These are phyloP conservation scores for Drosophila pseudotalamancana DNA, from an alignment of 2,888 invertebrate genomes.

Conservation along the genomic window DNA sequence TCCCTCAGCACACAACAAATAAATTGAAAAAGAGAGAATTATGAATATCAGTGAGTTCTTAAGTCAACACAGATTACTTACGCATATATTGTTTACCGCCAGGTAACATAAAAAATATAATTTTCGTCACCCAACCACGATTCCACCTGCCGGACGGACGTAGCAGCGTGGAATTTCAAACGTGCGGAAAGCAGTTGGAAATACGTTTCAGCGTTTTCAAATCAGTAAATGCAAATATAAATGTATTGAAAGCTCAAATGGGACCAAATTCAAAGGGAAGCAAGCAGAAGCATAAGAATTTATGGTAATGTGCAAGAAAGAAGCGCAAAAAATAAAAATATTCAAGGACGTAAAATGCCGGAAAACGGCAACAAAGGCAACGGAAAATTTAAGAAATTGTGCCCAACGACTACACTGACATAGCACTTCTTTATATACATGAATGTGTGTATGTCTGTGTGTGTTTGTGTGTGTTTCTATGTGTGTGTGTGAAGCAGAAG, in stretches of 20 bases:
- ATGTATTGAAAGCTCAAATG: constrained; percentile 69
- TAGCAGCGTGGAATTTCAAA: constrained; percentile 47
- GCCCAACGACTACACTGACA: constrained; percentile 36
- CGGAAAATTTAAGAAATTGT: constrained; percentile 70
- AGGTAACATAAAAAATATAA: constrained; percentile 55
- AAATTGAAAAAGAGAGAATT: neutral
- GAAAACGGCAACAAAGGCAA: constrained; percentile 66
- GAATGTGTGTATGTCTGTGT: constrained; percentile 3
- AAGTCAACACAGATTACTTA: constrained; percentile 46
- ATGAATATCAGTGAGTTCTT: constrained; percentile 20
- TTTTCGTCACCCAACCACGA: constrained; percentile 18
- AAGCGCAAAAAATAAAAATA: constrained; percentile 28
- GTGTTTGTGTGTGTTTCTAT: constrained; percentile 10
- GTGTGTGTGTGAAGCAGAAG: constrained; percentile 37
- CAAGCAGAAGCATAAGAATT: constrained; percentile 34
- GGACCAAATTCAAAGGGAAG: constrained; percentile 34
- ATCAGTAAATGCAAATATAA: constrained; percentile 75
- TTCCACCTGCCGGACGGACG: constrained; percentile 31
- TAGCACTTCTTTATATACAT: no score
- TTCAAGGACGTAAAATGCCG: constrained; percentile 68
- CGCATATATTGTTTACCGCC: constrained; percentile 57
- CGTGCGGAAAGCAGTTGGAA: constrained; percentile 67
- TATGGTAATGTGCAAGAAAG: constrained; percentile 45
- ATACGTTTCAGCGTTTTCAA: constrained; percentile 63
- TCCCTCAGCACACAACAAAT: constrained; percentile 13